Evolutionary conservation across 2,113 vertebrate genomes (phyloP).

Genomic region (Ardeotis arabs): DNA sequence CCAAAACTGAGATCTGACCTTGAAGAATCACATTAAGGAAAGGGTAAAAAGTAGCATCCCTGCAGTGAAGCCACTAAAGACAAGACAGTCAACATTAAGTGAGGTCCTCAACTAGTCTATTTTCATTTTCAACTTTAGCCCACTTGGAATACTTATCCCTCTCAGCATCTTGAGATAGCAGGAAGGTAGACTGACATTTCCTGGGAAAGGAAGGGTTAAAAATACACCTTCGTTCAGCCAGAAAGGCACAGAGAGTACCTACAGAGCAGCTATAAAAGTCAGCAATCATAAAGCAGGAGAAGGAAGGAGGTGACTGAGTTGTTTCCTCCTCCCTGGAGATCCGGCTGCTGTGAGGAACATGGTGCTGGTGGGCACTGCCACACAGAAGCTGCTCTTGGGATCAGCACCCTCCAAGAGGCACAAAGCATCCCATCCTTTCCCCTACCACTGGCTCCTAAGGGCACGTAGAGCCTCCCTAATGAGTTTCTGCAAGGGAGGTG

Average conservation of each 20-base stretch:
- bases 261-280: neutral
- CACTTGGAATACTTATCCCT: neutral
- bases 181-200: neutral
- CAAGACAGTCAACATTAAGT: neutral
- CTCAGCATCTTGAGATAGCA: neutral
- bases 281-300: neutral
- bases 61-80: neutral
- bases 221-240: neutral
- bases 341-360: neutral
- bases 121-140: neutral
- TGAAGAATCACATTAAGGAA: neutral
- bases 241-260: neutral
- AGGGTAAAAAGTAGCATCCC: neutral
- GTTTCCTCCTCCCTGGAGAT: neutral
- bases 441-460: neutral
- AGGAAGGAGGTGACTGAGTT: neutral
- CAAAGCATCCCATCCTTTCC: neutral
- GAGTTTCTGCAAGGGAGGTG: neutral
- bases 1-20: neutral
- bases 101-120: neutral
- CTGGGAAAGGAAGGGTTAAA: neutral
- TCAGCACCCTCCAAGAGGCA: neutral
- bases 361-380: neutral
- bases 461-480: neutral
- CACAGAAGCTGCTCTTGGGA: neutral